Evolutionary conservation across 2,888 invertebrate species (phyloP).

Genomic region (Sesia apiformis): DNA sequence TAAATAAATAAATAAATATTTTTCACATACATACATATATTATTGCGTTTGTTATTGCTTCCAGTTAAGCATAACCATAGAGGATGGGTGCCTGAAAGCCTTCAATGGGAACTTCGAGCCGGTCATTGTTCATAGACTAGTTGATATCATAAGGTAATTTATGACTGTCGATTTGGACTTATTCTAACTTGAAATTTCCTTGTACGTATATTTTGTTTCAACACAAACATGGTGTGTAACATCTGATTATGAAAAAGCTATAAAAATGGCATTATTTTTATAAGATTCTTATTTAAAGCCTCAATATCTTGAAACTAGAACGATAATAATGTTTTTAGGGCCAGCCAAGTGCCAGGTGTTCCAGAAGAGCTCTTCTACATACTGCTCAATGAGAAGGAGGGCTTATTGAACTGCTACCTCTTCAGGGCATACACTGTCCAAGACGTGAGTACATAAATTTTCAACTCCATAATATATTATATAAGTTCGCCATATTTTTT

Average conservation of each 20-base stretch:
- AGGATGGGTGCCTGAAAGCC: slow-evolving; percentile 80
- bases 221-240: too few relatives aligned
- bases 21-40: too few relatives aligned
- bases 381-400: slow-evolving; percentile 81
- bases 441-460: slow-evolving; percentile 76
- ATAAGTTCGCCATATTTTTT: too few relatives aligned
- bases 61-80: slow-evolving; percentile 82
- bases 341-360: slow-evolving; percentile 66
- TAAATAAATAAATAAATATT: too few relatives aligned
- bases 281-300: too few relatives aligned
- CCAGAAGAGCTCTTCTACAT: slow-evolving; percentile 82
- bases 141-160: slow-evolving; percentile 68
- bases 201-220: too few relatives aligned
- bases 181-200: too few relatives aligned
- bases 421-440: slow-evolving; percentile 78
- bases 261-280: too few relatives aligned
- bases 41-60: slow-evolving; percentile 19
- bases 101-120: slow-evolving; percentile 82
- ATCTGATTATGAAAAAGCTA: too few relatives aligned
- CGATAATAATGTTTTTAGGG: slow-evolving; percentile 24
- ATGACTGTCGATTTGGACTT: too few relatives aligned
- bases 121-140: slow-evolving; percentile 77
- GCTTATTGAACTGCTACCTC: slow-evolving; percentile 83
- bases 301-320: not conserved
- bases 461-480: too few relatives aligned